Conservation (phyloP, 2,888 invertebrate species). For the Pristionchus exspectatus region DNA sequence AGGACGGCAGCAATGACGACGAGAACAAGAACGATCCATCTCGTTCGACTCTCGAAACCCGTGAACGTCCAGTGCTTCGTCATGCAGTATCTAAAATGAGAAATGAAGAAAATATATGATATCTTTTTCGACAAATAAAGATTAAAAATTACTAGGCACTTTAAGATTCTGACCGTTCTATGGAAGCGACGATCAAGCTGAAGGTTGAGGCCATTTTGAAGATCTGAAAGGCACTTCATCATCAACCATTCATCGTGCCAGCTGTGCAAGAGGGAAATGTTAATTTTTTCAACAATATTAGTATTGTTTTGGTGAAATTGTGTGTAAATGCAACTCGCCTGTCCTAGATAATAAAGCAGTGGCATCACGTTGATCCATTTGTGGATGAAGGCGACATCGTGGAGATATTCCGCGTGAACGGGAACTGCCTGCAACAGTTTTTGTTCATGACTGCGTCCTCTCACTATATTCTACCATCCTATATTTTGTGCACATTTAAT, state of each 20-base stretch:
- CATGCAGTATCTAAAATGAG: constrained; percentile 65
- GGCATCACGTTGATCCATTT: constrained; percentile 66
- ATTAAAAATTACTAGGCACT: neutral
- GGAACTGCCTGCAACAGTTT: constrained; percentile 73
- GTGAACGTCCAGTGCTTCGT: constrained; percentile 78
- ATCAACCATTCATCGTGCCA: neutral
- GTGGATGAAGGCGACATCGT: constrained; percentile 64
- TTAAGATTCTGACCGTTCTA: constrained; percentile 68
- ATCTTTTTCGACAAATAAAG: no score
- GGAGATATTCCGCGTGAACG: constrained; percentile 72
- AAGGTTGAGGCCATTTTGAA: constrained; percentile 77
- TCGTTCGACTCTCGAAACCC: constrained; percentile 73
- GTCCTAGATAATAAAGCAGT: constrained; percentile 33
- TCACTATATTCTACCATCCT: no score
- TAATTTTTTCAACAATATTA: no score
- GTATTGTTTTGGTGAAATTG: no score
- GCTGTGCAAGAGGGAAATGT: no score
- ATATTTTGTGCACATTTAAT: no score
- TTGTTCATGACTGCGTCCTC: no score
- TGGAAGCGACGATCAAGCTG: constrained; percentile 76
- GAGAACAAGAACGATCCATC: constrained; percentile 74
- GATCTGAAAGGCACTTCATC: constrained; percentile 55
- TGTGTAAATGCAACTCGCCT: neutral
- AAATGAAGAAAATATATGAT: neutral
- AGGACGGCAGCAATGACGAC: constrained; percentile 67